These are phyloP conservation scores for Dendrolimus kikuchii DNA, from an alignment of 1,140 invertebrate genomes.

Conservation along the genomic window DNA sequence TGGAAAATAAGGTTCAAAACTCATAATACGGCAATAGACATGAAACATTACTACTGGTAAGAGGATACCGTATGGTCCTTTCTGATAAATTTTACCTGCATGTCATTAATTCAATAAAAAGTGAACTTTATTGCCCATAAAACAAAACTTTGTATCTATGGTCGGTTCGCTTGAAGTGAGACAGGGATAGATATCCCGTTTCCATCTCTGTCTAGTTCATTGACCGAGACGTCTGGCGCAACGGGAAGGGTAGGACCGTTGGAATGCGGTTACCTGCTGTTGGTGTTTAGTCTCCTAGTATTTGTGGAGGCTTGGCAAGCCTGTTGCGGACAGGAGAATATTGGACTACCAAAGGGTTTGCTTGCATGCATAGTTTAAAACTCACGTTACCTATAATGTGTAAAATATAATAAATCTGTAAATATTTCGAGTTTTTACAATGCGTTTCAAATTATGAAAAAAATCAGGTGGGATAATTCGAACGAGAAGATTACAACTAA, in stretches of 20 bases:
- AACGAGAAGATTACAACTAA: too few species aligned
- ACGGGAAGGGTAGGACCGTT: constrained; percentile 31
- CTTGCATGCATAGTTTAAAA: neutral
- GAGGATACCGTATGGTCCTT: constrained; percentile 36
- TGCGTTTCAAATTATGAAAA: too few species aligned
- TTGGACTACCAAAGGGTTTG: neutral
- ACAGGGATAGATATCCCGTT: constrained; percentile 37
- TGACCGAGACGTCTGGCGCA: constrained; percentile 32
- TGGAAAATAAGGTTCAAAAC: constrained; percentile 18
- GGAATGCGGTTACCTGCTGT: constrained; percentile 45
- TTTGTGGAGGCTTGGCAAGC: constrained; percentile 46
- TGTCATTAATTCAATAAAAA: constrained; percentile 3
- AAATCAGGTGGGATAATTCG: too few species aligned
- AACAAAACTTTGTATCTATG: neutral
- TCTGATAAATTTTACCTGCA: constrained; percentile 31
- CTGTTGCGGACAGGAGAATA: constrained; percentile 16
- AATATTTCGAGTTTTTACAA: too few species aligned
- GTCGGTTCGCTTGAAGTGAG: constrained; percentile 11
- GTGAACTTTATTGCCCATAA: constrained; percentile 11
- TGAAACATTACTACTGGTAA: constrained; percentile 14
- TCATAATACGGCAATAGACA: constrained; percentile 3
- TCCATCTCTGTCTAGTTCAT: constrained; percentile 41
- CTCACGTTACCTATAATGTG: too few species aligned
- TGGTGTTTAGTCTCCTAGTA: constrained; percentile 40
- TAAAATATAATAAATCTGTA: too few species aligned